These are phyloP conservation scores for Gobius niger DNA, from an alignment of 2,113 vertebrate genomes.

Conservation along the genomic window DNA sequence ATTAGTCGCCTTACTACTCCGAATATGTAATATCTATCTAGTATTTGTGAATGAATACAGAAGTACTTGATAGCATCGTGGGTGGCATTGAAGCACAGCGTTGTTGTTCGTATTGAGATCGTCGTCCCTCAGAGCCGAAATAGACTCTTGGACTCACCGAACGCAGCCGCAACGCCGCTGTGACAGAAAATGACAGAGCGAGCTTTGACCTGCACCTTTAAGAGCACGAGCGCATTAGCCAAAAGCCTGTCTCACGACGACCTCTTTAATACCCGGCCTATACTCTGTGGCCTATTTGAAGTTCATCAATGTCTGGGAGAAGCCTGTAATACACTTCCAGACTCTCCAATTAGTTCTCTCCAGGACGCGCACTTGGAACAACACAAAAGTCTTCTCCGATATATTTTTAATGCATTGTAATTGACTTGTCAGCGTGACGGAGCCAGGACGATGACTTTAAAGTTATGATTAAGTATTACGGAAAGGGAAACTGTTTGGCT, in stretches of 20 bases:
- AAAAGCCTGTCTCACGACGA: background rate
- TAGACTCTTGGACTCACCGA: background rate
- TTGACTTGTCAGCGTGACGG: background rate
- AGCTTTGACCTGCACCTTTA: background rate
- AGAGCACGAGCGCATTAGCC: background rate
- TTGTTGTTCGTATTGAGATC: no score
- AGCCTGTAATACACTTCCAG: background rate
- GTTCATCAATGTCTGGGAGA: background rate
- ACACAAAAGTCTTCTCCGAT: background rate
- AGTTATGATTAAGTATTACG: background rate
- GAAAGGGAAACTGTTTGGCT: background rate
- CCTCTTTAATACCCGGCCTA: background rate
- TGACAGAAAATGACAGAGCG: background rate
- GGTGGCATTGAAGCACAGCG: no score
- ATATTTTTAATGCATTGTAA: constrained; percentile 1
- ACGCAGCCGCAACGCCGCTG: background rate
- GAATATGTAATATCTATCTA: no score
- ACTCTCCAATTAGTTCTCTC: background rate
- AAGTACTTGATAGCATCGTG: no score
- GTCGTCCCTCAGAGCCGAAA: background rate
- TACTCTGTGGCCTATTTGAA: background rate
- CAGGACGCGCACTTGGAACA: background rate
- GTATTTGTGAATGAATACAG: no score
- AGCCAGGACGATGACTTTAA: background rate
- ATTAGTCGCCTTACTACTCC: no score